Conservation (phyloP, 2,888 invertebrate genomes). For the Aproaerema taeniolella region DNA sequence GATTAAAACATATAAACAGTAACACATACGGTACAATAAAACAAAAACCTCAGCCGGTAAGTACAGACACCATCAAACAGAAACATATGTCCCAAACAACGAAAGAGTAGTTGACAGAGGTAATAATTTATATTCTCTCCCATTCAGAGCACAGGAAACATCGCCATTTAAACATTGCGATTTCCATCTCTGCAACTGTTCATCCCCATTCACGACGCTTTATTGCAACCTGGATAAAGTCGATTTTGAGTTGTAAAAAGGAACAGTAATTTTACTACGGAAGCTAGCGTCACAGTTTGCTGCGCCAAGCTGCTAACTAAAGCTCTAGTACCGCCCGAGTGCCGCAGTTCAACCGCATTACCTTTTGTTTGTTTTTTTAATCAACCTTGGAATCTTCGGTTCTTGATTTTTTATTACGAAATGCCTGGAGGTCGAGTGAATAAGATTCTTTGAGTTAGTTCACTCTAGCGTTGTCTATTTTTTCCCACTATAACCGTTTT, state of each 20-base stretch:
- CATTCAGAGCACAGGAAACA: slow-evolving; percentile 56
- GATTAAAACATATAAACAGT: neutral
- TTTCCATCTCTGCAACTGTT: slow-evolving; percentile 57
- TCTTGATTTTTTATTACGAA: slow-evolving; percentile 13
- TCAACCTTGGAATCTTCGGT: slow-evolving; percentile 29
- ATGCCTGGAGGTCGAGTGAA: slow-evolving; percentile 1
- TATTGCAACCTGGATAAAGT: slow-evolving; percentile 25
- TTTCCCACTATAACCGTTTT: too few relatives aligned
- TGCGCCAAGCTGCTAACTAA: slow-evolving; percentile 35
- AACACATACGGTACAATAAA: neutral
- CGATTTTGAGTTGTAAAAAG: slow-evolving; percentile 21
- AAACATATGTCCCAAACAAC: neutral
- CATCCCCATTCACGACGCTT: slow-evolving; percentile 30
- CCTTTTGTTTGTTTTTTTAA: slow-evolving; percentile 59
- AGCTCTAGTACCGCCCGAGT: slow-evolving; percentile 22
- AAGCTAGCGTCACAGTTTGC: slow-evolving; percentile 51
- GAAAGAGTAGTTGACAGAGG: slow-evolving; percentile 3
- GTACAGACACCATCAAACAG: neutral
- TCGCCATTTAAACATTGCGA: slow-evolving; percentile 30
- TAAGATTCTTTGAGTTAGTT: neutral
- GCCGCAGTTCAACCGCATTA: slow-evolving; percentile 46
- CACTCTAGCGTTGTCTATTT: neutral
- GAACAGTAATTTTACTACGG: slow-evolving; percentile 53
- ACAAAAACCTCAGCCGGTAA: neutral
- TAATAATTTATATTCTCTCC: slow-evolving; percentile 22